Base-by-base conservation (phyloP, 2,888 invertebrate genomes). In the Pristionchus fissidentatus region DNA sequence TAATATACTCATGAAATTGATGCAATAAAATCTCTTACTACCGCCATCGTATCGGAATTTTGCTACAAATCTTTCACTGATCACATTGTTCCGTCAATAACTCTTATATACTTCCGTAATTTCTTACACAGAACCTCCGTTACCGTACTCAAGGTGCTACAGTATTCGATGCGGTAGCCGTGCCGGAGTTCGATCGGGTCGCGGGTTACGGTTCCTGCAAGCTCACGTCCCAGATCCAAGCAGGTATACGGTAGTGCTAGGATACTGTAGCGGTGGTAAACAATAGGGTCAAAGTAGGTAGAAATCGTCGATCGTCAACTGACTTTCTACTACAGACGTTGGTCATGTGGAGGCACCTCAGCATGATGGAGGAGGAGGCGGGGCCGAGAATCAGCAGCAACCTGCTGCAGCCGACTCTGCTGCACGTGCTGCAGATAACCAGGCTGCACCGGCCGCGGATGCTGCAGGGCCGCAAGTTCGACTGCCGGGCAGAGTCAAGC, bases 91-190 rank as follows among this genome's bases (percentile, higher is more conserved):
- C n/a, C n/a, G n/a, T n/a, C n/a, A n/a, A n/a, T n/a, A n/a, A n/a
- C n/a, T n/a, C n/a, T n/a, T n/a, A n/a, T n/a, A n/a, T n/a, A n/a
- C n/a, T n/a, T n/a, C n/a, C n/a, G n/a, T n/a, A n/a, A n/a, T n/a
- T n/a, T n/a, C n/a, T n/a, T n/a, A n/a, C n/a, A n/a, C n/a, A n/a
- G n/a, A n/a, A n/a, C n/a, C n/a, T n/a, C n/a, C n/a, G 22, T n/a
- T 55, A 55, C 55, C 55, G 55, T 55, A 46, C 19, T 32, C 77
- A 41, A 35, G 80, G 80, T 13, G 80, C 41, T 46, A 32, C 62
- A 7, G 80, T 81, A 26, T 81, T 81, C 80, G 80, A 81, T 41
- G 80, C 80, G n/a, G 80, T 81, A 0, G 80, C 80, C 3, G 80
- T 81, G 46, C 80, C 80, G n/a, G 46, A 62, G 38, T 81, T 81